These are phyloP conservation scores for Nomada lathburiana DNA, from an alignment of 2,888 invertebrate species.

Conservation along the genomic window DNA sequence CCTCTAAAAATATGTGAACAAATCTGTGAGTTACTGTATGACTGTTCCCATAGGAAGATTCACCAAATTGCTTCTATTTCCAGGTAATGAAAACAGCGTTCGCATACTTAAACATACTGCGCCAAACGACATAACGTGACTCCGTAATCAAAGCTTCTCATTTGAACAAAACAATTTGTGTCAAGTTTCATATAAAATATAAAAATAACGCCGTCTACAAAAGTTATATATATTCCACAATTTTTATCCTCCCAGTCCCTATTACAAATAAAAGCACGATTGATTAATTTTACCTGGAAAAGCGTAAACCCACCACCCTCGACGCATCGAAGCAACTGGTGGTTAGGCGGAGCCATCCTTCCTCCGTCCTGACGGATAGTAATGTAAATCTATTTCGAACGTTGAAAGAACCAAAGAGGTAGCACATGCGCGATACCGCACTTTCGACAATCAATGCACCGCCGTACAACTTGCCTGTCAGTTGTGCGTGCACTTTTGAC, in stretches of 20 bases:
- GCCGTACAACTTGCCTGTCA: not conserved
- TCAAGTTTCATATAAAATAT: no score
- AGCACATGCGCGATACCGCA: conserved; percentile 62
- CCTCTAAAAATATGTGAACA: no score
- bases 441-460: conserved; percentile 37
- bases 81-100: conserved; percentile 53
- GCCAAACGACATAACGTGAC: conserved; percentile 17
- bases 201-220: no score
- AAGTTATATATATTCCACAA: no score
- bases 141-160: not conserved
- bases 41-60: no score
- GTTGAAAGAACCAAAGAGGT: not conserved
- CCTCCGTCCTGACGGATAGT: not conserved
- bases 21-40: no score
- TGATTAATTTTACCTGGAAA: not conserved
- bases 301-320: not conserved
- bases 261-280: no score
- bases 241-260: no score
- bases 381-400: not conserved
- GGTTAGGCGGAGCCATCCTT: conserved; percentile 1
- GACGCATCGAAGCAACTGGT: conserved; percentile 4
- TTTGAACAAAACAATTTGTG: no score
- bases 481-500: conserved; percentile 23
- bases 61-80: conserved; percentile 17
- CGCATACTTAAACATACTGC: conserved; percentile 54